Evolutionary conservation across 2,797 vertebrate genomes (phyloP), one percentile per base, ranked within the genome.

Genomic region (Scolopax bukidnonensis): DNA sequence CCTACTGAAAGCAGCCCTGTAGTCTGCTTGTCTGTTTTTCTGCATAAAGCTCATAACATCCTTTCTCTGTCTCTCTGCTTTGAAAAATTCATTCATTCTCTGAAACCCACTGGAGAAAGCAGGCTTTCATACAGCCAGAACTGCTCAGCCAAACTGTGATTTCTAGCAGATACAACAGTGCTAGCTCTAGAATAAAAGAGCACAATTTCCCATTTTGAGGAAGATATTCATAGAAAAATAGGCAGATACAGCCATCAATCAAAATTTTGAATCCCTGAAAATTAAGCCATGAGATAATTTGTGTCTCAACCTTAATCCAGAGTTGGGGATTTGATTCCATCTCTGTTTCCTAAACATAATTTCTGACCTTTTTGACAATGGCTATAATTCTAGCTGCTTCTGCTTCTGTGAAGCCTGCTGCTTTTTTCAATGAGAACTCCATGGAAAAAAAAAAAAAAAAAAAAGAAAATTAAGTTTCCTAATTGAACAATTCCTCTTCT

Each of bases 11-110:
- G 27, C 36, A 90, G 17, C 47, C 27, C 50, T 81, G 47, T 68
- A 63, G 41, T 76, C 40, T 75, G 17, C 17, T 69, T 69, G 27
- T 78, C 61, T 71, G 12, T 20, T 80, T 80, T 84, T 77, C 57
- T 89, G 27, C 16, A 47, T 92, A 77, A 91, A 87, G 10, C 33
- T 61, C n/a, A 16, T 53, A 89, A 64, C 19, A 81, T 50, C 17
- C 6, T 78, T 84, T 75, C 40, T 76, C 36, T 33, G 61, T 65
- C 48, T 68, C 16, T 60, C 20, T 63, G 16, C 36, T 92, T 81
- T 33, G 48, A 89, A 92, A 87, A 75, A 65, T 23, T 83, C 8
- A 83, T 87, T 63, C 15, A 32, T 78, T 92, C 50, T 54, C 10
- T 69, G 48, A 69, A 85, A 81, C 11, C 12, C 8, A 1, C 21